These are phyloP conservation scores for Leptopilina myrica DNA, from an alignment of 2,888 invertebrate species.

Conservation along the genomic window DNA sequence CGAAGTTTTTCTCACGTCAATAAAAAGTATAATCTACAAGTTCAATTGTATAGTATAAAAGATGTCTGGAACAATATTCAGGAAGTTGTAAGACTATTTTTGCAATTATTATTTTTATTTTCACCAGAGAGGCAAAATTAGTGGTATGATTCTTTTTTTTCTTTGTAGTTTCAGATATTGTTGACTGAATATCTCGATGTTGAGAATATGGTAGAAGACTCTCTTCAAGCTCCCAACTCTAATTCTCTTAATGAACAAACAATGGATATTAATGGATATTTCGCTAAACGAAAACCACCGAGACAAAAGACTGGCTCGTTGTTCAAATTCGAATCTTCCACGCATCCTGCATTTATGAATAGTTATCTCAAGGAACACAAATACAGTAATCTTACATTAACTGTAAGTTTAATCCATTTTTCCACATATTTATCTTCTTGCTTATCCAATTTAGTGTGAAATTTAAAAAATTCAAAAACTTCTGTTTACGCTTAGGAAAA, in stretches of 20 bases:
- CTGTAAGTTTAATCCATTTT: too few relatives aligned
- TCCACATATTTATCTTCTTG: too few relatives aligned
- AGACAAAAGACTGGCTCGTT: conserved; percentile 65
- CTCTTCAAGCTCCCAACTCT: conserved; percentile 75
- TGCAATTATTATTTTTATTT: not conserved
- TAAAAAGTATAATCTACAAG: conserved; percentile 79
- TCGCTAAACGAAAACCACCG: conserved; percentile 78
- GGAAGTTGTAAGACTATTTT: conserved; percentile 83
- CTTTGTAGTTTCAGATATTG: conserved; percentile 86
- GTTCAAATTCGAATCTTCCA: conserved; percentile 75
- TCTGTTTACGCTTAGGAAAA: conserved; percentile 57
- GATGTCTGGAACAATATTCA: conserved; percentile 95
- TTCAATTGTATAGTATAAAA: conserved; percentile 83
- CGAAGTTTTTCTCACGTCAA: conserved; percentile 82
- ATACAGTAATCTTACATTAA: conserved; percentile 75
- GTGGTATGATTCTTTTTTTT: conserved; percentile 48
- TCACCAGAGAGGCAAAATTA: not conserved
- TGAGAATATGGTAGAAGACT: conserved; percentile 85
- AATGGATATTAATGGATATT: conserved; percentile 80
- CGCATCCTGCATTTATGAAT: conserved; percentile 77
- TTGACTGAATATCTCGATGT: conserved; percentile 93
- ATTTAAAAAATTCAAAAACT: too few relatives aligned
- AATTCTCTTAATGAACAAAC: conserved; percentile 74
- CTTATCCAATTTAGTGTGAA: too few relatives aligned
- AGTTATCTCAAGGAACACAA: conserved; percentile 72